Percentiles rank a stretch among this genome's conserved stretches.
These are phyloP conservation scores for Platyrinchus mystaceus DNA, from an alignment of 2,797 vertebrate genomes.

Conservation along the genomic window DNA sequence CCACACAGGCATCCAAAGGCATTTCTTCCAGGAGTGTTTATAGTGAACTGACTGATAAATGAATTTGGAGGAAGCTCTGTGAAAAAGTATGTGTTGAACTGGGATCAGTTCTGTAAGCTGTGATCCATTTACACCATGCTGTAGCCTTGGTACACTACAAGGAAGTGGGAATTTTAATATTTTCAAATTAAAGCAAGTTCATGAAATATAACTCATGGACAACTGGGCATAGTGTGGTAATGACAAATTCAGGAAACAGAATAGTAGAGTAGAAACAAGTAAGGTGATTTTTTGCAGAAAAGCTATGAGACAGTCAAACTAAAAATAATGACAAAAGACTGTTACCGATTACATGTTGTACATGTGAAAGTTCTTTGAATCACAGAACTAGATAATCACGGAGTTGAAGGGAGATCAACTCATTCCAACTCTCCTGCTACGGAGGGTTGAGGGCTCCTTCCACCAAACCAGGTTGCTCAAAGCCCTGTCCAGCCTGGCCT, in stretches of 20 bases:
- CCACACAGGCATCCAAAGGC: background rate
- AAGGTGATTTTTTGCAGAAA: background rate
- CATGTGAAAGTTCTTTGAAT: background rate
- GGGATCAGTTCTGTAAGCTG: background rate
- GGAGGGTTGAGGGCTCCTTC: background rate
- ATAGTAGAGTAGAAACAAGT: background rate
- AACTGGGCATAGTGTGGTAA: accelerated
- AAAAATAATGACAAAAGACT: background rate
- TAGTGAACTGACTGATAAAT: background rate
- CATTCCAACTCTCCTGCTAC: background rate
- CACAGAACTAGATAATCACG: background rate
- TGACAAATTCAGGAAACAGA: background rate
- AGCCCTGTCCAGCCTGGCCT: background rate
- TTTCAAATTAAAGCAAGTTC: background rate
- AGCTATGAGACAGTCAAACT: background rate
- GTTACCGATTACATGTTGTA: background rate
- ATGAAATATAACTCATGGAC: background rate
- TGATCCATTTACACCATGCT: too few species aligned
- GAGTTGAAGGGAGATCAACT: background rate
- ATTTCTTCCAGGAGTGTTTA: background rate
- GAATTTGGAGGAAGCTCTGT: background rate
- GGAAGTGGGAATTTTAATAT: background rate
- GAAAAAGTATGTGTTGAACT: background rate
- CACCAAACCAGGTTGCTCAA: too few species aligned
- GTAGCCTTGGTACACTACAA: background rate